Evolutionary conservation across 2,113 vertebrate species (phyloP).

Genomic region (Lepisosteus osseus): DNA sequence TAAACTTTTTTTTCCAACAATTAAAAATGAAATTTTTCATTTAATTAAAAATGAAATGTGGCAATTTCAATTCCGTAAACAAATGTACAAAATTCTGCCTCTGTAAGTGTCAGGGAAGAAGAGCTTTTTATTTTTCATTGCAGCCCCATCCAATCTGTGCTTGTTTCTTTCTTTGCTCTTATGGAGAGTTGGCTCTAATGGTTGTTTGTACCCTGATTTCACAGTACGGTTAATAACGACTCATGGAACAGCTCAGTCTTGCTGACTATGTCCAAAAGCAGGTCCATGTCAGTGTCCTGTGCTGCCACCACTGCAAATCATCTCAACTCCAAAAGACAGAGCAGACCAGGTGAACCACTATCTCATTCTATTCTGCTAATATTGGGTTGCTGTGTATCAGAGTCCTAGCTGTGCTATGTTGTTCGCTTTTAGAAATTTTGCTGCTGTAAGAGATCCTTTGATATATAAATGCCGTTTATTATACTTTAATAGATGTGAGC

Average conservation of each 20-base stretch:
- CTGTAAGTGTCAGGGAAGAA: too few relatives aligned
- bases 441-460: neutral
- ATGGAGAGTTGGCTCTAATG: neutral
- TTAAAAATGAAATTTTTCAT: too few relatives aligned
- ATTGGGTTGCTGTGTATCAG: neutral
- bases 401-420: neutral
- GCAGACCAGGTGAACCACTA: constrained; percentile 62
- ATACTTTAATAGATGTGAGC: neutral
- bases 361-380: rapidly evolving
- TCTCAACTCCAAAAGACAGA: constrained; percentile 77
- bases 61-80: too few relatives aligned
- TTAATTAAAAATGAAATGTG: too few relatives aligned
- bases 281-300: constrained; percentile 82
- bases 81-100: too few relatives aligned
- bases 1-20: too few relatives aligned
- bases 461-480: neutral
- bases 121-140: too few relatives aligned
- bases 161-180: neutral
- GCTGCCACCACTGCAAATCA: constrained; percentile 75
- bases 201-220: constrained; percentile 32
- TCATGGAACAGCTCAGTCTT: constrained; percentile 76
- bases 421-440: neutral
- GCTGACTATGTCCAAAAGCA: constrained; percentile 82
- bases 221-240: constrained; percentile 61
- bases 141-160: too few relatives aligned